Conservation (phyloP, 2,113 vertebrate genomes). For the Neolamprologus variostigma region DNA sequence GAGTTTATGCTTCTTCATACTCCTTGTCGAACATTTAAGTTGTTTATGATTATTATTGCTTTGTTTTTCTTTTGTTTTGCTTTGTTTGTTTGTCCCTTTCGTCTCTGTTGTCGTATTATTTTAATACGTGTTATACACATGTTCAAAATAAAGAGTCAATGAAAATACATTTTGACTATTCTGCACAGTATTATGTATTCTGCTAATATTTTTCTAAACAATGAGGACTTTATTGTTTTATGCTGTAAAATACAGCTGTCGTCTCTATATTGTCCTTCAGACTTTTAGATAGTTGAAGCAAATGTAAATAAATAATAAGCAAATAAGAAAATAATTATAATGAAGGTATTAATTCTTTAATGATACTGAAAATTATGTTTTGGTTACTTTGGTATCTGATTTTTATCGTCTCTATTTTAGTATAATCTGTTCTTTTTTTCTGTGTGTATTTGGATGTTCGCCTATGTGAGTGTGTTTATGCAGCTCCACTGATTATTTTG, state of each 20-base stretch:
- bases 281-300: background rate
- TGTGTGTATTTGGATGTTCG: background rate
- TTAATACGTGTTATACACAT: rapidly evolving
- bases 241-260: background rate
- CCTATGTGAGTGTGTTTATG: background rate
- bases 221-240: background rate
- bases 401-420: background rate
- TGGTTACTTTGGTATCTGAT: background rate
- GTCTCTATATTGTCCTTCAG: background rate
- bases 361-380: background rate
- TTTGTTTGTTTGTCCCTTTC: background rate
- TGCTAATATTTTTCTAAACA: background rate
- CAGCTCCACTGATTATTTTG: rapidly evolving
- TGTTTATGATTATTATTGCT: background rate
- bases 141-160: background rate
- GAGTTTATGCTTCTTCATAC: background rate
- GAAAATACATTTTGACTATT: background rate
- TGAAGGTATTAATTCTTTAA: background rate
- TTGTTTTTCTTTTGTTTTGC: background rate
- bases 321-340: background rate
- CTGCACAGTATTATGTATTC: background rate
- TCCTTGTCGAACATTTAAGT: background rate
- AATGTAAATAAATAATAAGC: no score
- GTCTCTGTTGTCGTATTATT: rapidly evolving
- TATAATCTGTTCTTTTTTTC: rapidly evolving